phyloP scores from a whole-genome alignment of 2,888 invertebrate species.

The Omphaloscelis lunosa region DNA sequence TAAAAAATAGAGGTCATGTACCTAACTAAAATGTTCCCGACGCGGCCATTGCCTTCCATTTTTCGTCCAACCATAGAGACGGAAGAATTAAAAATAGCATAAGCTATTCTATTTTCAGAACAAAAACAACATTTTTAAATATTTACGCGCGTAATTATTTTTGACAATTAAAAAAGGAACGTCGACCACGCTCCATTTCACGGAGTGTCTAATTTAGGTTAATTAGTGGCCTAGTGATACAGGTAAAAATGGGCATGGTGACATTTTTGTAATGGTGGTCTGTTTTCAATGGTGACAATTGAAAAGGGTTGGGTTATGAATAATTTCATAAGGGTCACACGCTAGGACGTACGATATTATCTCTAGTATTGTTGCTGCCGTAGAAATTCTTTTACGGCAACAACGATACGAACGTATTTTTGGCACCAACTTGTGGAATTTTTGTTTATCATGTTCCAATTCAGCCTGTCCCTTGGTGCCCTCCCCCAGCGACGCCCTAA shows the following conservation, averaged over 20 bases:
- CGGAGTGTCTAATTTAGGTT: slow-evolving; percentile 58
- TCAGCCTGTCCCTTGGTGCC: background rate
- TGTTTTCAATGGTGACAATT: slow-evolving; percentile 28
- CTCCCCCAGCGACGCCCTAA: background rate
- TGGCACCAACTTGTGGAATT: background rate
- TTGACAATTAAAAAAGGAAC: slow-evolving; percentile 29
- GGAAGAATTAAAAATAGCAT: slow-evolving; percentile 9
- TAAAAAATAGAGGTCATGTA: slow-evolving; percentile 3
- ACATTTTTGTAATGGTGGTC: slow-evolving; percentile 24
- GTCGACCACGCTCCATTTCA: slow-evolving; percentile 28
- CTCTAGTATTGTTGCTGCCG: background rate
- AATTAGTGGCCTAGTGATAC: slow-evolving; percentile 54
- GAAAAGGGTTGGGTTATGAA: slow-evolving; percentile 51
- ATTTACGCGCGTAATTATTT: slow-evolving; percentile 40
- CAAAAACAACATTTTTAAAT: slow-evolving; percentile 18
- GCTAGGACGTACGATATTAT: background rate
- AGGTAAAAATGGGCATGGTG: slow-evolving; percentile 26
- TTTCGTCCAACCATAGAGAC: background rate
- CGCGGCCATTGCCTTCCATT: slow-evolving; percentile 2
- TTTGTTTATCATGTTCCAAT: background rate
- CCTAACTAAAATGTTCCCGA: background rate
- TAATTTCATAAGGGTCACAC: slow-evolving; percentile 33
- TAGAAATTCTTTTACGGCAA: too few species aligned
- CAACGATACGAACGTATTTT: background rate
- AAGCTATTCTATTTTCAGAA: slow-evolving; percentile 25